phyloP scores from a whole-genome alignment of 2,113 vertebrate species.

The Mirza zaza region DNA sequence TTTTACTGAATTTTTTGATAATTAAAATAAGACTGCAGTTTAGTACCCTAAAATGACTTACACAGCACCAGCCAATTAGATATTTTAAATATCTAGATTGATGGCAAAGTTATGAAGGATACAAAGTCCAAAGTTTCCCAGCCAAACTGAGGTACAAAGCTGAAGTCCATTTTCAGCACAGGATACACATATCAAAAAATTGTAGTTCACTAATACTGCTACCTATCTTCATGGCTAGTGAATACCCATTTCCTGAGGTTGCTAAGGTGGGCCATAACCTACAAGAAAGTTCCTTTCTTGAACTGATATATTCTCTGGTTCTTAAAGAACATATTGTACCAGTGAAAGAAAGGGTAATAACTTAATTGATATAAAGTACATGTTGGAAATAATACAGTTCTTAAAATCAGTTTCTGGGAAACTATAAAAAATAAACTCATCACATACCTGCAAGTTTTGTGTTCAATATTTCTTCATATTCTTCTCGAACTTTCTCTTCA shows the following conservation, averaged over 20 bases:
- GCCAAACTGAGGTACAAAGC: not conserved
- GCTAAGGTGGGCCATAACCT: not conserved
- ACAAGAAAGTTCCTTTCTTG: not conserved
- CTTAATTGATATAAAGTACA: not conserved
- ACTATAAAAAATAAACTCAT: constrained; percentile 34
- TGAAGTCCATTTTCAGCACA: not conserved
- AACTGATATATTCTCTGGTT: constrained; percentile 31
- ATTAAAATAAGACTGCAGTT: not conserved
- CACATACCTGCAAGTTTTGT: constrained; percentile 96
- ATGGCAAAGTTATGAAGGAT: not conserved
- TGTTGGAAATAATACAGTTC: not conserved
- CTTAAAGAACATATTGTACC: not conserved
- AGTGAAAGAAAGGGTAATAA: not conserved
- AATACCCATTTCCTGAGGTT: not conserved
- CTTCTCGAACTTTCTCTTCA: constrained; percentile 98
- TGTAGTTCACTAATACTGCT: not conserved
- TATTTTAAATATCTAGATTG: constrained; percentile 1
- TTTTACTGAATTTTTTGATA: not conserved
- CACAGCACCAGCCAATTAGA: not conserved
- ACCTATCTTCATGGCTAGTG: not conserved
- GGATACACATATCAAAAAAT: not conserved
- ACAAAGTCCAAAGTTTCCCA: not conserved
- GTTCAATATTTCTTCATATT: constrained; percentile 98
- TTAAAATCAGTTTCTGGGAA: not conserved
- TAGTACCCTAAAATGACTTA: not conserved